Conservation (phyloP, 2,888 invertebrate species). For the Neoitamus cyanurus region DNA sequence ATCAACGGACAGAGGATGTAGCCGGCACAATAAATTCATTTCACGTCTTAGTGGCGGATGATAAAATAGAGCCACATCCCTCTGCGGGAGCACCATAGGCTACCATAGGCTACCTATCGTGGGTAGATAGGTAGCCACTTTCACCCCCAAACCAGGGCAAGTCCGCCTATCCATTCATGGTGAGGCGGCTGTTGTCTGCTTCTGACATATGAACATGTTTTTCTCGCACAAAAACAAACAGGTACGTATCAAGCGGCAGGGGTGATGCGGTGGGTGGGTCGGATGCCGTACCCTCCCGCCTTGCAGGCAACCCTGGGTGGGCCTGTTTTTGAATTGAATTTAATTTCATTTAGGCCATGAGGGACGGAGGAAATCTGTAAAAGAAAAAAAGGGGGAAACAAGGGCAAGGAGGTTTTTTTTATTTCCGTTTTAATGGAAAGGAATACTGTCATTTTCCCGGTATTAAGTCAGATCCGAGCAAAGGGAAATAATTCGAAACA, state of each 20-base stretch:
- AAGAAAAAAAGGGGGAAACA: background rate
- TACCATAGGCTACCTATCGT: background rate
- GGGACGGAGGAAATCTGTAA: background rate
- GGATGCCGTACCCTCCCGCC: background rate
- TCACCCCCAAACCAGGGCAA: background rate
- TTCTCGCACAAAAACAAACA: background rate
- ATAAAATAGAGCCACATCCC: background rate
- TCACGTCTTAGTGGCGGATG: background rate
- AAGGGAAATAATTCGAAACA: background rate
- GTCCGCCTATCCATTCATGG: background rate
- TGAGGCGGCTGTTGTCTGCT: background rate
- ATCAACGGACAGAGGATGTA: background rate
- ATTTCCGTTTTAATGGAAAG: background rate
- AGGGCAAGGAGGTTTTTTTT: background rate
- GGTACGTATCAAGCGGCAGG: background rate
- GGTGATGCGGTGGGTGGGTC: background rate
- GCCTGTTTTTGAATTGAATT: background rate
- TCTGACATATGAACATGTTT: background rate
- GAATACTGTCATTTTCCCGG: background rate
- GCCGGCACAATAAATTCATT: background rate
- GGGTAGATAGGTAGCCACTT: background rate
- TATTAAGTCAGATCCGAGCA: background rate
- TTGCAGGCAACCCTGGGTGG: background rate
- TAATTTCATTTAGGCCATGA: background rate
- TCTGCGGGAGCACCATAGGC: background rate